A percentile compares a stretch with the other conserved stretches of the same genome.
These are phyloP conservation scores for Acleris emargana DNA, from an alignment of 2,888 invertebrate genomes.

Conservation along the genomic window DNA sequence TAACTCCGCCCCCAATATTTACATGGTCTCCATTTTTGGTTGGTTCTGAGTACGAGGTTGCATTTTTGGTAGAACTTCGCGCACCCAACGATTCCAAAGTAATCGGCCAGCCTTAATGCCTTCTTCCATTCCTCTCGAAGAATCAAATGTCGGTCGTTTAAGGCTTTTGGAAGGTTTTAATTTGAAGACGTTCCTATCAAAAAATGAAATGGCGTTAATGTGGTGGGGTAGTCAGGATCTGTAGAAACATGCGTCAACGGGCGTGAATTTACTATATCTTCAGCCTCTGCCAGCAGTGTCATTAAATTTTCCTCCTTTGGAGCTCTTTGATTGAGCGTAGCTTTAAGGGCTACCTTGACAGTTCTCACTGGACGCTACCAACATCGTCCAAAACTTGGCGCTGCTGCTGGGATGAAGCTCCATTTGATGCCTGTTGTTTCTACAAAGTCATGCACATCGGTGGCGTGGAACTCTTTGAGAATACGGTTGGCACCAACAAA, in stretches of 20 bases:
- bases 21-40: too few species aligned
- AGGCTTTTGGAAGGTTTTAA: neutral
- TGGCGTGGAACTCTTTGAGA: neutral
- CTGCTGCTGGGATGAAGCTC: slow-evolving; percentile 21
- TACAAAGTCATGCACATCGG: neutral
- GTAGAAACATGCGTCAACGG: slow-evolving; percentile 33
- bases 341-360: slow-evolving; percentile 26
- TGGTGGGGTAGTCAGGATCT: slow-evolving; percentile 21
- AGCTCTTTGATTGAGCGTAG: slow-evolving; percentile 5
- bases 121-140: slow-evolving; percentile 19
- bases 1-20: too few species aligned
- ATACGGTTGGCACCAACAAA: slow-evolving; percentile 2
- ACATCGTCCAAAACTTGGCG: slow-evolving; percentile 13
- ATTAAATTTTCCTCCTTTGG: slow-evolving; percentile 31
- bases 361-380: slow-evolving; percentile 19
- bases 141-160: neutral
- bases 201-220: too few species aligned
- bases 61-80: too few species aligned
- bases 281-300: slow-evolving; percentile 35
- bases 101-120: slow-evolving; percentile 33
- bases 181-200: slow-evolving; percentile 5
- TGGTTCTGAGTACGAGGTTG: too few species aligned
- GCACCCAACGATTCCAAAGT: too few species aligned
- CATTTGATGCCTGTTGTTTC: neutral
- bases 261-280: slow-evolving; percentile 32